Evolutionary conservation across 1,140 invertebrate genomes (phyloP).

Genomic region (Drosophila bipectinata): DNA sequence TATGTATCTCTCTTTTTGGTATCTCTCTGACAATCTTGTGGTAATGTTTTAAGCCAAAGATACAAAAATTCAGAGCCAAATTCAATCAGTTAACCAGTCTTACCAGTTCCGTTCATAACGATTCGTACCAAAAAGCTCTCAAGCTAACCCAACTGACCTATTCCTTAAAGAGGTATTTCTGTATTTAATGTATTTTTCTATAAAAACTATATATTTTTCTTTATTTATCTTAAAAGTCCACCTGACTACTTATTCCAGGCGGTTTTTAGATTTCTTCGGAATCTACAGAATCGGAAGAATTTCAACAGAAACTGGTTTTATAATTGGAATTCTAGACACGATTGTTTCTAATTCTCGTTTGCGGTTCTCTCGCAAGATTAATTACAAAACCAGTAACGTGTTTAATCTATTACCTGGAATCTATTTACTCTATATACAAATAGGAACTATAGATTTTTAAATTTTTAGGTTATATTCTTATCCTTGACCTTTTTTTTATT

Average conservation of each 20-base stretch:
- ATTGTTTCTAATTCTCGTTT: not conserved
- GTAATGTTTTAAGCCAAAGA: not conserved
- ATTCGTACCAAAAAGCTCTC: not conserved
- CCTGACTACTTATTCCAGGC: not conserved
- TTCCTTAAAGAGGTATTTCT: not conserved
- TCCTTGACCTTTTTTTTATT: conserved; percentile 1
- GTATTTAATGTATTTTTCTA: too few relatives aligned
- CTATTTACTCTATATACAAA: too few relatives aligned
- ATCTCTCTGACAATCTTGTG: conserved; percentile 13
- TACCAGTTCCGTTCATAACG: conserved; percentile 21
- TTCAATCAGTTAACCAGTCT: conserved; percentile 35
- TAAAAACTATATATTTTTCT: too few relatives aligned
- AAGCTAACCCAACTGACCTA: not conserved
- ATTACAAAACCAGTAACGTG: not conserved
- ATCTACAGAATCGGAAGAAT: not conserved
- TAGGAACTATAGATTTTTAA: too few relatives aligned
- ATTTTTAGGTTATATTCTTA: not conserved
- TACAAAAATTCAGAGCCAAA: conserved; percentile 6
- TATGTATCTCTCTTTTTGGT: conserved; percentile 8
- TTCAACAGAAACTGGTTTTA: conserved; percentile 4
- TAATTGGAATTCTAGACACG: conserved; percentile 5
- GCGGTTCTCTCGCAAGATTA: not conserved
- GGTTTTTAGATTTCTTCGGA: not conserved
- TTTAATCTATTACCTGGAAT: not conserved
- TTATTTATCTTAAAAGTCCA: not conserved